phyloP scores from a whole-genome alignment of 2,888 invertebrate species.

The Ichneumoninae sp. region DNA sequence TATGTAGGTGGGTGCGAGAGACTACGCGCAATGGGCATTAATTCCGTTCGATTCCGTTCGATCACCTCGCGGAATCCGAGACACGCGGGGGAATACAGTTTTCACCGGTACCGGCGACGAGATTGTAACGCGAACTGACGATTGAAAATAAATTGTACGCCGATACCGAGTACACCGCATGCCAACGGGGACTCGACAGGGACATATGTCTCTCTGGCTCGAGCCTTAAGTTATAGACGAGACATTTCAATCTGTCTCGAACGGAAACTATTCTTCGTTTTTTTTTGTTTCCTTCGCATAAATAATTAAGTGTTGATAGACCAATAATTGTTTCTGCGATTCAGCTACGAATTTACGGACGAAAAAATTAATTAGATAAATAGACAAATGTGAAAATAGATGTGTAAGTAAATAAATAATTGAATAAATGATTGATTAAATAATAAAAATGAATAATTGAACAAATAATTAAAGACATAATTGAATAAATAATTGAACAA shows the following conservation, averaged over 20 bases:
- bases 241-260: conserved; percentile 17
- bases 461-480: too few relatives aligned
- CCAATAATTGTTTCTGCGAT: not conserved
- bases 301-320: not conserved
- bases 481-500: too few relatives aligned
- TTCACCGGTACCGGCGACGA: conserved; percentile 42
- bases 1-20: conserved; percentile 62
- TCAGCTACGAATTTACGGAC: too few relatives aligned
- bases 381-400: not conserved
- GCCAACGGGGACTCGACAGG: not conserved
- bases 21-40: conserved; percentile 70
- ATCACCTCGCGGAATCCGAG: conserved; percentile 67
- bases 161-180: conserved; percentile 9
- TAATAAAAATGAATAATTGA: too few relatives aligned
- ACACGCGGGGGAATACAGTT: conserved; percentile 63
- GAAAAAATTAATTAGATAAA: not conserved
- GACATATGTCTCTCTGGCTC: conserved; percentile 6
- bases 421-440: too few relatives aligned
- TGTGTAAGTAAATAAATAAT: not conserved
- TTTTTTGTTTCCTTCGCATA: not conserved
- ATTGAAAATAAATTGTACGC: conserved; percentile 48
- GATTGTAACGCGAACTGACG: conserved; percentile 17
- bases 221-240: not conserved
- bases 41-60: conserved; percentile 71
- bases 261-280: not conserved